Evolutionary conservation across 1,140 invertebrate genomes (phyloP), one percentile per base, ranked within the genome.

Genomic region (Cydia strobilella): DNA sequence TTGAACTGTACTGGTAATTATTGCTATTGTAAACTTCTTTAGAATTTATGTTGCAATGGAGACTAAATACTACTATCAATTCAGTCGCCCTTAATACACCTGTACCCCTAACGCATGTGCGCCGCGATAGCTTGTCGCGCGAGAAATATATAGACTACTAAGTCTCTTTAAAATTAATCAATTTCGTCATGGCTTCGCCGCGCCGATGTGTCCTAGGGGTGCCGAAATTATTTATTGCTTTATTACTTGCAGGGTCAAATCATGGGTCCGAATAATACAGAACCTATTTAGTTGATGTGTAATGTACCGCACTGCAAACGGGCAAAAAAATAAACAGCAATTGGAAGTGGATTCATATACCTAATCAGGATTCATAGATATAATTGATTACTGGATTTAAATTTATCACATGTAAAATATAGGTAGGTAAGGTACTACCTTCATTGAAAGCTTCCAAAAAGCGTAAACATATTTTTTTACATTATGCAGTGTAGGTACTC

Each of bases 1-100:
- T n/a, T 54, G 51, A 54, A 54, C n/a, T 15, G 51, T 54, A 54
- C 51, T n/a, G 51, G n/a, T 54, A 54, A 54, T 54, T 54, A 54
- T 54, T 54, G 51, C 51, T 54, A 54, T 18, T 54, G 51, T 54
- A n/a, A 54, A 54, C 7, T 18, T 54, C n/a, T 54, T 59, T 59
- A 59, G 54, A 59, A 59, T 59, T 59, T 59, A 59, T 18, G 51
- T 54, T 54, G 15, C 51, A 54, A 18, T 23, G 54, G 54, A 23
- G 54, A 59, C 48, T 51, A 51, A 51, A 3, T 18, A 59, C 7
- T 59, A 12, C n/a, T 51, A 51, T 51, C 48, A 18, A n/a, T 59
- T 59, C 54, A 59, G 18, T 59, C 54, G 18, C 18, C 54, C 54
- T 59, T 59, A 12, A n/a, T n/a, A 23, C 20, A 23, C 54, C 54